Evolutionary conservation across 2,888 invertebrate species (phyloP).

Genomic region (Hyposoter didymator): DNA sequence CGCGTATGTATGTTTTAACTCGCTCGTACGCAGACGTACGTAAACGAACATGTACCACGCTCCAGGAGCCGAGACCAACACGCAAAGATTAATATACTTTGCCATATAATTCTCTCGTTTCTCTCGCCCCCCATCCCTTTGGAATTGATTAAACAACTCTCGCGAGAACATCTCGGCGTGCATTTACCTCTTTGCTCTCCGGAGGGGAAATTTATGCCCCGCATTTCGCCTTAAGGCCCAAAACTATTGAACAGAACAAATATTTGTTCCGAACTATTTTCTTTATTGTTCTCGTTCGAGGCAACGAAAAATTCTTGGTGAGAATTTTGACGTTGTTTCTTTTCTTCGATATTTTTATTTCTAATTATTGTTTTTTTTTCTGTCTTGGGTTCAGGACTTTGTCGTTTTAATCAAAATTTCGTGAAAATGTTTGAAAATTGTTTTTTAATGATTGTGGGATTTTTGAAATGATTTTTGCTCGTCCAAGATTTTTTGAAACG

Average conservation of each 20-base stretch:
- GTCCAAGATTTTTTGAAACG: background rate
- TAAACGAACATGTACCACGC: slow-evolving; percentile 16
- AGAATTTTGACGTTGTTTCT: background rate
- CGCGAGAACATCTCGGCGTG: slow-evolving; percentile 33
- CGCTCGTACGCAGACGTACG: background rate
- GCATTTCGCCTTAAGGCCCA: background rate
- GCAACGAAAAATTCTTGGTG: background rate
- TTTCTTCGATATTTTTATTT: background rate
- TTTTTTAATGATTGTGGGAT: background rate
- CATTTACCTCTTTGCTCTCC: slow-evolving; percentile 41
- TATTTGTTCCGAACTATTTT: background rate
- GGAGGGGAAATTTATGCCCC: slow-evolving; percentile 42
- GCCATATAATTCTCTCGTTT: slow-evolving; percentile 53
- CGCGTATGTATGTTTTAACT: slow-evolving; percentile 32
- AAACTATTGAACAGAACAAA: background rate
- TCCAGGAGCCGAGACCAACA: slow-evolving; percentile 15
- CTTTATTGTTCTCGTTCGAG: background rate
- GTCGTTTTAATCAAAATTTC: too few species aligned
- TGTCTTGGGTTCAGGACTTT: background rate
- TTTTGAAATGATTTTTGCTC: background rate
- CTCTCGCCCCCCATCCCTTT: slow-evolving; percentile 28
- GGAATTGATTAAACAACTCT: slow-evolving; percentile 62
- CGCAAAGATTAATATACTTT: slow-evolving; percentile 56
- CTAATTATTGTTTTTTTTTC: background rate
- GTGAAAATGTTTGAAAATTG: background rate